Conservation (phyloP, 2,888 invertebrate genomes). For the Lumbricus terrestris region DNA sequence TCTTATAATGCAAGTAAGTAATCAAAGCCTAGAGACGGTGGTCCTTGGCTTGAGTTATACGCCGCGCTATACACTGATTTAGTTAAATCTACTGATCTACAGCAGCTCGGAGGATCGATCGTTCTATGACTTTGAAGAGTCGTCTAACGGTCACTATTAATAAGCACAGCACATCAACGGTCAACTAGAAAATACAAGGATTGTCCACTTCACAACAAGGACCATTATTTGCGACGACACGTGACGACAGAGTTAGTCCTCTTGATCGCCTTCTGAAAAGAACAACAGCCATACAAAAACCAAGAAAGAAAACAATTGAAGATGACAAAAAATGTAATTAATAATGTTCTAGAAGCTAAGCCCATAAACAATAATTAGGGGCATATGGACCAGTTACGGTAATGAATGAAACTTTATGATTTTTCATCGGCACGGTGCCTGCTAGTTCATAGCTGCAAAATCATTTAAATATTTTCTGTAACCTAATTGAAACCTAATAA, state of each 20-base stretch:
- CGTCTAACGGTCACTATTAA: not conserved
- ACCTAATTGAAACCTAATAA: no score
- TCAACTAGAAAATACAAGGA: not conserved
- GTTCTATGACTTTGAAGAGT: no score
- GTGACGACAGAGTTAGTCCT: not conserved
- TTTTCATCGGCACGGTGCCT: no score
- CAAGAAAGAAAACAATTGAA: not conserved
- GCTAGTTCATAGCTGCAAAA: no score
- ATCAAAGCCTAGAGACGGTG: no score
- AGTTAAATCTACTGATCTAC: no score
- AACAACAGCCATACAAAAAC: not conserved
- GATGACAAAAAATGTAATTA: not conserved
- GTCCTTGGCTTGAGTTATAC: no score
- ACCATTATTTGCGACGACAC: not conserved
- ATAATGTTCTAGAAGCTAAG: not conserved
- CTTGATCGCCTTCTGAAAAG: not conserved
- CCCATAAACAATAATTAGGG: not conserved
- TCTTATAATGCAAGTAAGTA: no score
- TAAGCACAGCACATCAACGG: not conserved
- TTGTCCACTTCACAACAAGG: not conserved
- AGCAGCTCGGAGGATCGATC: no score
- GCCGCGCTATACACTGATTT: no score
- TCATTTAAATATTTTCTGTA: no score
- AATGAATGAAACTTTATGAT: not conserved
- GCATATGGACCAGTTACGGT: not conserved